phyloP scores from a whole-genome alignment of 1,140 invertebrate genomes.

The Drosophila busckii region DNA sequence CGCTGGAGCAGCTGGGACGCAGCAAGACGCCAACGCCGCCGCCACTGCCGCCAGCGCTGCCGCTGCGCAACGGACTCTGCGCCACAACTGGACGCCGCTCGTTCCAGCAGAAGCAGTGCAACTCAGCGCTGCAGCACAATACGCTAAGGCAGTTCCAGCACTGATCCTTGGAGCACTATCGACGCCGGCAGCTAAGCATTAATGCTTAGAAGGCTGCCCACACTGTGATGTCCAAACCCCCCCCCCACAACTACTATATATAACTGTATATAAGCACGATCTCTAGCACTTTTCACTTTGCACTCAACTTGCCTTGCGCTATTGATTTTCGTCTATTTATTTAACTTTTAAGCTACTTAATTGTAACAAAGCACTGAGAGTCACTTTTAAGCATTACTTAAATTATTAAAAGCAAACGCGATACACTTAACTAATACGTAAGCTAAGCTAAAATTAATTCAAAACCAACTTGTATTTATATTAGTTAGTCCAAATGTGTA shows the following conservation, averaged over 20 bases:
- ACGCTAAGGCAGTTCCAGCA: slow-evolving; percentile 60
- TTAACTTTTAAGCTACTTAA: slow-evolving; percentile 18
- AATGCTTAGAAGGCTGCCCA: slow-evolving; percentile 47
- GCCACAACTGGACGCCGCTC: slow-evolving; percentile 65
- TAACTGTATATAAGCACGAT: slow-evolving; percentile 30
- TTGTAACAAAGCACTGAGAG: slow-evolving; percentile 65
- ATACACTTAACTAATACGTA: too few species aligned
- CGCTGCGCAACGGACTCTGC: slow-evolving; percentile 63
- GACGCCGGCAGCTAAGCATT: slow-evolving; percentile 67
- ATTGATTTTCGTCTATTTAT: slow-evolving; percentile 35
- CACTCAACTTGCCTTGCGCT: too few species aligned
- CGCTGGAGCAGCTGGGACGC: slow-evolving; percentile 63
- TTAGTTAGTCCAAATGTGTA: slow-evolving; percentile 73
- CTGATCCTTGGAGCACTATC: slow-evolving; percentile 63
- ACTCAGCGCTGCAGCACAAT: slow-evolving; percentile 37
- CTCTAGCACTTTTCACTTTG: slow-evolving; percentile 23
- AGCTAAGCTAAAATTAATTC: slow-evolving; percentile 48
- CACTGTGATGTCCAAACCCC: slow-evolving; percentile 63
- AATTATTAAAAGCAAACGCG: slow-evolving; percentile 60
- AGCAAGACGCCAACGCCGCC: slow-evolving; percentile 71
- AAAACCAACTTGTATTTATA: slow-evolving; percentile 58
- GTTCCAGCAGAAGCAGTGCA: slow-evolving; percentile 52
- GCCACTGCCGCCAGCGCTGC: slow-evolving; percentile 72
- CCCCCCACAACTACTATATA: not conserved
- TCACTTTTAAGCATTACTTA: slow-evolving; percentile 66